Percentiles rank a stretch among this genome's conserved stretches.
Conservation (phyloP, 2,113 vertebrate species). For the Bufo gargarizans region DNA sequence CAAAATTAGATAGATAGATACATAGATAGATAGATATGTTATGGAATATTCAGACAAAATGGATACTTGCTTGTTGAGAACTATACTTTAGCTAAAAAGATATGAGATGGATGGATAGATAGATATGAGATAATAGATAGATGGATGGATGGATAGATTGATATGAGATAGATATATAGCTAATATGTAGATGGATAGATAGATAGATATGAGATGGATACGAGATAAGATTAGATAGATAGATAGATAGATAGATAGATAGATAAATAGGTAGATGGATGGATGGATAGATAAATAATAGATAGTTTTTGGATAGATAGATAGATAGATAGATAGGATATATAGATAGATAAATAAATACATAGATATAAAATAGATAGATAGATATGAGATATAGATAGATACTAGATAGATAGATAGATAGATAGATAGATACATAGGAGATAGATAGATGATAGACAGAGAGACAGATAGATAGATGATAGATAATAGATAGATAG, state of each 20-base stretch:
- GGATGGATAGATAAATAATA: not conserved
- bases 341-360: not conserved
- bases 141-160: not conserved
- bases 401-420: not conserved
- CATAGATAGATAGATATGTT: not conserved
- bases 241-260: not conserved
- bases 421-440: not conserved
- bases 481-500: not conserved
- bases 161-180: not conserved
- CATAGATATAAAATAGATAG: not conserved
- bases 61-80: no score
- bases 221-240: not conserved
- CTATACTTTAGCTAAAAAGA: no score
- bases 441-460: not conserved
- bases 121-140: not conserved
- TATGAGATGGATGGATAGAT: not conserved
- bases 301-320: not conserved
- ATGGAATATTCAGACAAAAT: no score
- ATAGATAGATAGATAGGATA: not conserved
- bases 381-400: no score
- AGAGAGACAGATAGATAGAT: not conserved
- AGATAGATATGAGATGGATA: not conserved
- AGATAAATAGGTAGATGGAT: not conserved
- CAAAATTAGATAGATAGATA: not conserved
- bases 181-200: not conserved